A percentile compares a stretch with the other conserved stretches of the same genome.
Conservation (phyloP, 2,888 invertebrate species). For the Brenthis hecate region DNA sequence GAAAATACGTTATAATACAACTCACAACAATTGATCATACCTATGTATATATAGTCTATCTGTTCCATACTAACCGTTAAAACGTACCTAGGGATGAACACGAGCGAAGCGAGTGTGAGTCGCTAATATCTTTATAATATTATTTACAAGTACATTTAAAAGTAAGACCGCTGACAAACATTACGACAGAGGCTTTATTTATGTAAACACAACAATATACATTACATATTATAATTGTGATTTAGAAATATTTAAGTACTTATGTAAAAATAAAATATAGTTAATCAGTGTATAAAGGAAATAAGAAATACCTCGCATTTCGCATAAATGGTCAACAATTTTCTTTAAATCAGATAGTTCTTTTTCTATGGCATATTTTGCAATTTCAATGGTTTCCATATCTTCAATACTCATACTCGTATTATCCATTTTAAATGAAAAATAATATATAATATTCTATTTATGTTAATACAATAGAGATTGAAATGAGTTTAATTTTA, state of each 20-base stretch:
- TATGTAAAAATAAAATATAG: neutral
- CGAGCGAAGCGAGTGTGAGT: too few relatives aligned
- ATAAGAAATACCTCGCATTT: slow-evolving; percentile 62
- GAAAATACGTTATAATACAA: too few relatives aligned
- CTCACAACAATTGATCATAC: too few relatives aligned
- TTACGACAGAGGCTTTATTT: neutral
- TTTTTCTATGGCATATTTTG: slow-evolving; percentile 56
- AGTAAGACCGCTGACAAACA: too few relatives aligned
- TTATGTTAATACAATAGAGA: neutral
- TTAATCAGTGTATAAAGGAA: neutral
- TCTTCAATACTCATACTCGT: slow-evolving; percentile 48
- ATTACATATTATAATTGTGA: too few relatives aligned
- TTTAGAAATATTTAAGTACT: too few relatives aligned
- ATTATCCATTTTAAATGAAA: slow-evolving; percentile 34
- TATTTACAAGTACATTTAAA: too few relatives aligned
- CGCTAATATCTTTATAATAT: too few relatives aligned
- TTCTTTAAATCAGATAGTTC: slow-evolving; percentile 63
- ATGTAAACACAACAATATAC: neutral
- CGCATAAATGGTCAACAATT: slow-evolving; percentile 61
- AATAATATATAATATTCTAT: too few relatives aligned
- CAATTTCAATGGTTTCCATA: slow-evolving; percentile 55
- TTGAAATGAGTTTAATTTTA: neutral
- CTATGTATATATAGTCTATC: too few relatives aligned
- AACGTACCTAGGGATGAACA: too few relatives aligned
- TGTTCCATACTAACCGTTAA: too few relatives aligned